Evolutionary conservation across 2,113 vertebrate genomes (phyloP), one percentile per base, ranked within the genome.

Genomic region (Lophochroa leadbeateri): DNA sequence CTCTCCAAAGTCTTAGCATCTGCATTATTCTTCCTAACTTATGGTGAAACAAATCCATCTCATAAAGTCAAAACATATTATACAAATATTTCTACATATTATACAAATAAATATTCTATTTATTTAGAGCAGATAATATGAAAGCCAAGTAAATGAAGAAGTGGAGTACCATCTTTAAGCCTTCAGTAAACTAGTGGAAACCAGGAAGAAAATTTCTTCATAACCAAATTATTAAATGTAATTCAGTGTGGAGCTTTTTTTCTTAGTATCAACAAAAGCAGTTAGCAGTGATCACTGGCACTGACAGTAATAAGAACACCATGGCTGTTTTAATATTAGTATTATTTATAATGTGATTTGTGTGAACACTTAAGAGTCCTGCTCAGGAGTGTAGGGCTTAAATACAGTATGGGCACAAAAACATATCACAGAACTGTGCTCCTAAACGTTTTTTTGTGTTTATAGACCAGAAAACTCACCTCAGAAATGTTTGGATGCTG

Each of bases 31-130:
- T 57, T 95, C 52, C 60, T 74, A 67, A 90, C 10, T 75, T 75
- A 65, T 27, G 29, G 18, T 94, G 94, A 83, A 92, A 72, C 16
- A 95, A 95, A 86, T 96, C 82, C 92, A 97, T 79, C 23, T 93
- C 50, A 90, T 93, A 96, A 93, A 95, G 47, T 77, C 28, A 86
- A 94, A 95, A 69, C 33, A 82, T 79, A 71, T 60, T 91, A 78
- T 25, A 67, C 7, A 91, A 90, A 90, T 86, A 95, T 77, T 86
- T 58, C 57, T 58, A 71, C 33, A 85, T 79, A 71, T 55, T 90
- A 75, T 25, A 63, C 9, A 91, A 91, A 90, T 88, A 95, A 16
- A 58, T 13, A 24, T 58, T 70, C 84, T 96, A 91, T 95, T 92
- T 96, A 94, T 82, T 92, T 90, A 87, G 46, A 75, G 80, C 11